phyloP scores from a whole-genome alignment of 2,113 vertebrate species.

The Galeopterus variegatus region DNA sequence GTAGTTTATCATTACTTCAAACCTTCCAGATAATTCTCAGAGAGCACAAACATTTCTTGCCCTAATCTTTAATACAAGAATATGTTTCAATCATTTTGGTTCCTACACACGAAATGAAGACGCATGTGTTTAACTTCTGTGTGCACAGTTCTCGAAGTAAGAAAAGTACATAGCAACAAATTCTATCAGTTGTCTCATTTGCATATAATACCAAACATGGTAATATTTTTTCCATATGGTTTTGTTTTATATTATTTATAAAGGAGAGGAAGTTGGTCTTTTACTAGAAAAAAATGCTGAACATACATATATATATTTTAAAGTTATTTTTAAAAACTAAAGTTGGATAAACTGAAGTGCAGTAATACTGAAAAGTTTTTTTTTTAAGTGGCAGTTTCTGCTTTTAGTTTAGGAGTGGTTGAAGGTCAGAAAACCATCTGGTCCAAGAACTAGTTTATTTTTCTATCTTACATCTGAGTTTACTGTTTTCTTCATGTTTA shows the following conservation, averaged over 20 bases:
- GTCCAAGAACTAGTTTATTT: conserved; percentile 37
- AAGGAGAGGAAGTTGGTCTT: neutral
- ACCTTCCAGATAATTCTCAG: conserved; percentile 5
- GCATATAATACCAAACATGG: neutral
- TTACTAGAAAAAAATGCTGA: neutral
- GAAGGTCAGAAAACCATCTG: conserved; percentile 4
- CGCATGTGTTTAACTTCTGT: conserved; percentile 65
- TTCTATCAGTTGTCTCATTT: conserved; percentile 43
- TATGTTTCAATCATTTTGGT: conserved; percentile 13
- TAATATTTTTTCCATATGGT: neutral
- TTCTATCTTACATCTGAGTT: neutral
- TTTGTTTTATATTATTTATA: conserved; percentile 49
- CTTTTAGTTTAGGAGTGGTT: conserved; percentile 59
- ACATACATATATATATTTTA: neutral
- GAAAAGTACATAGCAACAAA: conserved; percentile 34
- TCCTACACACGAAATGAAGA: conserved; percentile 40
- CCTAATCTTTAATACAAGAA: conserved; percentile 48
- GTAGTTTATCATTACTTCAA: neutral
- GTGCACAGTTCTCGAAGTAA: conserved; percentile 47
- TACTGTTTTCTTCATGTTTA: neutral
- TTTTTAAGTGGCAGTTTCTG: conserved; percentile 71
- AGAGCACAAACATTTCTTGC: conserved; percentile 21
- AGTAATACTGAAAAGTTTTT: conserved; percentile 33
- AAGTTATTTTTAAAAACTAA: neutral
- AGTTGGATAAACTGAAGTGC: neutral